Percentiles rank a stretch among this genome's conserved stretches.
phyloP scores from a whole-genome alignment of 2,888 invertebrate species.

The Anoplius nigerrimus region DNA sequence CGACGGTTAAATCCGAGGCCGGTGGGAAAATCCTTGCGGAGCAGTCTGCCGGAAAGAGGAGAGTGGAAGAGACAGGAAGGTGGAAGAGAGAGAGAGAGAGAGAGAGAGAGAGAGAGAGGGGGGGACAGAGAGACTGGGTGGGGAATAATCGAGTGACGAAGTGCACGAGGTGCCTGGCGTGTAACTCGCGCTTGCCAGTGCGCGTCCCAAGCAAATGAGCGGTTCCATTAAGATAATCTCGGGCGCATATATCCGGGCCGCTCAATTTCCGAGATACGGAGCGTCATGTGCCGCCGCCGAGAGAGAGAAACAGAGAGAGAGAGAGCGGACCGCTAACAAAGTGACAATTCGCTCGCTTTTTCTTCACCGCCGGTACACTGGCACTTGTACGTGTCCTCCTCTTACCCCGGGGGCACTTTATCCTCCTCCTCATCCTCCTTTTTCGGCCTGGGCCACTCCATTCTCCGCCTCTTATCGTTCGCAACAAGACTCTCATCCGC shows the following conservation, averaged over 20 bases:
- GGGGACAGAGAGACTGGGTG: neutral
- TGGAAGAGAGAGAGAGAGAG: neutral
- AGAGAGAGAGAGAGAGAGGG: neutral
- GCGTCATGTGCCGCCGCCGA: neutral
- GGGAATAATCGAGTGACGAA: slow-evolving; percentile 3
- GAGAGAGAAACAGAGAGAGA: too few species aligned
- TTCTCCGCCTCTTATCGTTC: too few species aligned
- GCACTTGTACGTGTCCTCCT: too few species aligned
- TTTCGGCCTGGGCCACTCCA: neutral
- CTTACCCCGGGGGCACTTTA: too few species aligned
- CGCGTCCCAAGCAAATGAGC: slow-evolving; percentile 50
- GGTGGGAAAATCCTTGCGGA: too few species aligned
- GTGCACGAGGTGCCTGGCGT: neutral
- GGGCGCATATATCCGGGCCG: slow-evolving; percentile 21
- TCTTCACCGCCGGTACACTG: too few species aligned
- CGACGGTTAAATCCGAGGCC: too few species aligned
- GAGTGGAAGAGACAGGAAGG: too few species aligned
- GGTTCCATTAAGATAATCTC: slow-evolving; percentile 52
- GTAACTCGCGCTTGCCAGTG: neutral
- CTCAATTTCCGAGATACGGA: slow-evolving; percentile 45
- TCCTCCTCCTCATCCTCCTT: too few species aligned
- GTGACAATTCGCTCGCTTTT: slow-evolving; percentile 2
- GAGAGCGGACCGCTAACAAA: slow-evolving; percentile 5
- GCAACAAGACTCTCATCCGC: neutral
- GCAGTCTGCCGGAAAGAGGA: too few species aligned